Evolutionary conservation across 2,113 vertebrate genomes (phyloP), one percentile per base, ranked within the genome.

Genomic region (Ramphastos sulfuratus): DNA sequence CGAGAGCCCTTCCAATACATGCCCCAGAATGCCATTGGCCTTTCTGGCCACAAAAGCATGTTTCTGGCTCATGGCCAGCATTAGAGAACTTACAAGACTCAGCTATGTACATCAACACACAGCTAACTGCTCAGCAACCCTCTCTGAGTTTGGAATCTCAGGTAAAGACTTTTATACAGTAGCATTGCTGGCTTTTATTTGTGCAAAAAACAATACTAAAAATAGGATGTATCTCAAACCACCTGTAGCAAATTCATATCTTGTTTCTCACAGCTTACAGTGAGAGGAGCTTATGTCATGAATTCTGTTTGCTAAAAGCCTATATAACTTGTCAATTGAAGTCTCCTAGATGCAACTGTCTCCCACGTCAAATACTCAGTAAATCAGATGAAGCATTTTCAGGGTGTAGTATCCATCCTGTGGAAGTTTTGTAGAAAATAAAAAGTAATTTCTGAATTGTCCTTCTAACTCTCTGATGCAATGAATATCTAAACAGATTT

Each of bases 361-460:
- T 89, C 16, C 71, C 16, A 25, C 27, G 28, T 7, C 24, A 85
- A 86, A 78, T 60, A 67, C 13, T 81, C 16, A 77, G 13, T 72
- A 78, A 83, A 76, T 48, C 25, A 85, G 10, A 52, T 13, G 3
- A 70, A 82, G 35, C 33, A 70, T 72, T 82, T 90, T 82, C 42
- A 82, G 61, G 86, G 25, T 55, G 54, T 9, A 90, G 35, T 17
- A 71, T 67, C 81, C 5, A 3, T 64, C 76, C n/a, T 19, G 54
- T 42, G 46, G 35, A 95, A 87, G 50, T 30, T 27, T 92, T 84
- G 44, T 42, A 58, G 61, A 79, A 96, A 89, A 94, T 55, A 87
- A 59, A 52, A n/a, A 50, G 42, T 21, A 67, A 87, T 93, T 96
- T 95, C 65, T 94, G 77, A 95, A 80, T 25, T 84, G 15, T 58